Evolutionary conservation across 2,797 vertebrate species (phyloP).

Genomic region (Sarcoramphus papa): DNA sequence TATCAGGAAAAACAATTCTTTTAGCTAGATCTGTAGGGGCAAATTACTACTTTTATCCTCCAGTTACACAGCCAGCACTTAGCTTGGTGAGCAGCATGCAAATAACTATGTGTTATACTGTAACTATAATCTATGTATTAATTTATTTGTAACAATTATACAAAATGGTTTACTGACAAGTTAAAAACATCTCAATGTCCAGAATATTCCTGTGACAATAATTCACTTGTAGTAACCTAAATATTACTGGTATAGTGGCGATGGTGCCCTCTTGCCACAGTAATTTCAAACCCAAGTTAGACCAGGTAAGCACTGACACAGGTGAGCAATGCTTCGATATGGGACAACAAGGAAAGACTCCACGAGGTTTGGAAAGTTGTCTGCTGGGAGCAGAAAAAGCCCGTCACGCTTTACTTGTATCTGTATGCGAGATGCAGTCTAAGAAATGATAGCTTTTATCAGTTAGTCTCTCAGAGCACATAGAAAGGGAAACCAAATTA

Average conservation of each 20-base stretch:
- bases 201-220: background rate
- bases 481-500: background rate
- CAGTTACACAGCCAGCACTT: background rate
- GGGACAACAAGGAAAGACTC: background rate
- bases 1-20: background rate
- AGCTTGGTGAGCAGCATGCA: background rate
- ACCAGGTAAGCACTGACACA: background rate
- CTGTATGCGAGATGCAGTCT: background rate
- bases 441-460: background rate
- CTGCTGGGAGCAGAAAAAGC: background rate
- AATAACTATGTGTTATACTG: background rate
- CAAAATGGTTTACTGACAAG: background rate
- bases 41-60: background rate
- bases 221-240: background rate
- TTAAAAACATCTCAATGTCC: background rate
- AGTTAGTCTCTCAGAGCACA: background rate
- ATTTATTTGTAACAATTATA: background rate
- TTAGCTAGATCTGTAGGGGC: background rate
- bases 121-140: background rate
- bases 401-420: background rate
- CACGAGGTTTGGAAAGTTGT: background rate
- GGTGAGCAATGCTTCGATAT: rapidly evolving
- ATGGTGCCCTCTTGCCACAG: background rate
- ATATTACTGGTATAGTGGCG: rapidly evolving
- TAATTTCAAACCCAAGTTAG: background rate